phyloP scores from a whole-genome alignment of 2,888 invertebrate genomes.

The Clistopyga incitator region DNA sequence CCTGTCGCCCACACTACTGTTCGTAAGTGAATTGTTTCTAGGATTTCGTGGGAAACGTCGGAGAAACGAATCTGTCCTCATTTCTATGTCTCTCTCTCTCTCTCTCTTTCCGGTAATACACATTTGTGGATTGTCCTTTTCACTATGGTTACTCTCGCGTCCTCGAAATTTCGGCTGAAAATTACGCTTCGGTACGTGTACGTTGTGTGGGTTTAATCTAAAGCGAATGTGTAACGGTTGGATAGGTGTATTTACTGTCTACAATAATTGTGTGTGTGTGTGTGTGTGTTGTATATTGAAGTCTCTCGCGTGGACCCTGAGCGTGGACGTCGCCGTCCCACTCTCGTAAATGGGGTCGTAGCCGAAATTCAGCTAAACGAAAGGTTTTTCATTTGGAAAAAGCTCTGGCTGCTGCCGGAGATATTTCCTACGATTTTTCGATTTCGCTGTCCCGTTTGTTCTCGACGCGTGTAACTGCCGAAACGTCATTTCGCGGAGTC shows the following conservation, averaged over 20 bases:
- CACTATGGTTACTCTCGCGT: conserved; percentile 56
- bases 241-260: conserved; percentile 52
- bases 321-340: conserved; percentile 56
- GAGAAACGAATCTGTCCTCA: conserved; percentile 38
- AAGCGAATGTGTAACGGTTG: conserved; percentile 47
- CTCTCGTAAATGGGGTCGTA: conserved; percentile 71
- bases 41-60: conserved; percentile 77
- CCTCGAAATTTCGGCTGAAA: conserved; percentile 67
- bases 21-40: conserved; percentile 80
- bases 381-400: conserved; percentile 67
- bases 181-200: conserved; percentile 56
- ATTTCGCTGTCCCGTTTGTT: conserved; percentile 71
- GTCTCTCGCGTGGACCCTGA: conserved; percentile 27
- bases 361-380: conserved; percentile 63
- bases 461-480: conserved; percentile 2
- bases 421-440: conserved; percentile 73
- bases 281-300: conserved; percentile 17
- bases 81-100: neutral
- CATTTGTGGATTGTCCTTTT: conserved; percentile 58
- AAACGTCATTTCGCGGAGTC: conserved; percentile 50
- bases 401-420: conserved; percentile 39
- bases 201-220: conserved; percentile 52
- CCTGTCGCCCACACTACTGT: conserved; percentile 70
- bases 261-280: neutral
- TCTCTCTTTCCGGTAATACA: conserved; percentile 41